Evolutionary conservation across 53 echinoderm and acorn worm genomes (phyloP), one percentile per base, ranked within the genome.

Genomic region (Echinarachnius parma): DNA sequence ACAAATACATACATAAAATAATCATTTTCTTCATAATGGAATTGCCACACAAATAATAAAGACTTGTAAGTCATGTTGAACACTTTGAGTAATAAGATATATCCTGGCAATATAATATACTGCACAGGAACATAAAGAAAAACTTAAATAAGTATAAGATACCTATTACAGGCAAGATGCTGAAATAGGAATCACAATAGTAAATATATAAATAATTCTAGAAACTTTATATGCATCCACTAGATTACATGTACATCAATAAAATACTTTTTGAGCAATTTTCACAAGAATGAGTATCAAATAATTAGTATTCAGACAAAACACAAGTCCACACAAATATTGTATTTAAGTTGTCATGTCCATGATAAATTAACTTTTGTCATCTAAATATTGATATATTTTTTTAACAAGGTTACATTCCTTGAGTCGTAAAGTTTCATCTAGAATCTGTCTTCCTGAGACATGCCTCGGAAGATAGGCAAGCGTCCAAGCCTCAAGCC

Each of bases 401-500:
- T 72, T 72, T 72, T 72, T 72, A 56, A 28, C 74, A 72, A 72
- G 74, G 74, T 72, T 70, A 22, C 22, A 50, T 42, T 72, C 74
- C 74, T 72, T 72, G 74, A 14, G 19, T 65, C 39, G 29, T 14
- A 25, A 32, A 33, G n/a, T n/a, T 21, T 52, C 13, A 69, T 57
- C 44, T 57, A 72, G 24, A 44, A 55, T 10, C 74, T 56, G 37
- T 92, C 92, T 59, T 94, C 90, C 53, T 83, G 84, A 44, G 94
- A 94, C 69, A 94, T 94, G 15, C 86, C 94, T 55, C 94, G 75
- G 83, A 94, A 94, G 47, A 94, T 94, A 5, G 94, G 94, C 46
- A 94, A 85, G 52, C 89, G 90, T 42, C 90, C 90, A 1, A 75
- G 30, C 19, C 77, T 57, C 42, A 28, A 56, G 24, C 60, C 80